Evolutionary conservation across 2,888 invertebrate genomes (phyloP).

Genomic region (Aromia moschata): DNA sequence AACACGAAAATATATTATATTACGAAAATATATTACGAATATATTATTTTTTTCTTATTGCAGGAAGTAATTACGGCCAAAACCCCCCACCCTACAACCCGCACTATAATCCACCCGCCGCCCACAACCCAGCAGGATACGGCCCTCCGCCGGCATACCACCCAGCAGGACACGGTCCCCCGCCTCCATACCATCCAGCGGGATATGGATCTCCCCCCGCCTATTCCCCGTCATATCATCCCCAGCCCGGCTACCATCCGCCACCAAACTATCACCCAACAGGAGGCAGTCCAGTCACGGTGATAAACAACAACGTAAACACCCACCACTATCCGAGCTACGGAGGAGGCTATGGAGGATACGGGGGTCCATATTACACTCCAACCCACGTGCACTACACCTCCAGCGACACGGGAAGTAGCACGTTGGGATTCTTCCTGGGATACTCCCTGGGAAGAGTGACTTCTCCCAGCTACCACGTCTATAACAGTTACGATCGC

Average conservation of each 20-base stretch:
- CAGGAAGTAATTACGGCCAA: neutral
- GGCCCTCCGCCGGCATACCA: conserved; percentile 40
- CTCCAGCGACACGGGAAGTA: conserved; percentile 50
- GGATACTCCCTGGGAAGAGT: conserved; percentile 52
- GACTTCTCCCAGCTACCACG: conserved; percentile 51
- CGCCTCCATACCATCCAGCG: conserved; percentile 43
- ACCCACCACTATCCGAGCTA: too few species aligned
- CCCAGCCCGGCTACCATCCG: neutral
- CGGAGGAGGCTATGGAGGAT: conserved; percentile 26
- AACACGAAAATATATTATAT: neutral
- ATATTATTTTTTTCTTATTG: neutral
- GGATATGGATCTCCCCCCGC: conserved; percentile 21
- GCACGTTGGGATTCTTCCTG: conserved; percentile 52
- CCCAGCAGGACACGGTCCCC: conserved; percentile 44
- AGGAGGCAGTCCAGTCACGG: conserved; percentile 37
- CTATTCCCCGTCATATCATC: conserved; percentile 12
- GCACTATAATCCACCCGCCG: conserved; percentile 41
- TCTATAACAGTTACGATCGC: conserved; percentile 42
- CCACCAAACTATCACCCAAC: neutral
- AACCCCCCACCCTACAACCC: too few species aligned
- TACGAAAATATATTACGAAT: neutral
- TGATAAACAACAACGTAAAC: conserved; percentile 50
- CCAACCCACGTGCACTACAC: conserved; percentile 37
- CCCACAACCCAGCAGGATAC: conserved; percentile 37
- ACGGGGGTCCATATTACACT: conserved; percentile 19